These are phyloP conservation scores for Coturnix japonica DNA, from an alignment of 2,113 vertebrate genomes.

Conservation along the genomic window DNA sequence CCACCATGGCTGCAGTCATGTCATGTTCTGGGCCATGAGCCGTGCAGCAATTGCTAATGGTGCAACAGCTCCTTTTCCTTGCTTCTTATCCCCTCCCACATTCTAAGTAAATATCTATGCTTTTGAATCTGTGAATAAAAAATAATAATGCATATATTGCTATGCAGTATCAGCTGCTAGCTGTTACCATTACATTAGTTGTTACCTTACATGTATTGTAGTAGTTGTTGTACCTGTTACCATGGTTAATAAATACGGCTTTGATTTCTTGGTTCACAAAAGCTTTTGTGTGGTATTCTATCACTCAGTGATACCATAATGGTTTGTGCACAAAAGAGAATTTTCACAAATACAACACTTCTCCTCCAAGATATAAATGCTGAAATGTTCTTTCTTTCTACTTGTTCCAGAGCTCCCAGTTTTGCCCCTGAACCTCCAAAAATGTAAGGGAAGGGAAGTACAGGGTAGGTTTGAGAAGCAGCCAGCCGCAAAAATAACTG, in stretches of 20 bases:
- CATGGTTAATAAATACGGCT: not conserved
- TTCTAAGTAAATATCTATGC: not conserved
- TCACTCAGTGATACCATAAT: not conserved
- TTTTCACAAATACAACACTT: not conserved
- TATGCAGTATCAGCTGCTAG: not conserved
- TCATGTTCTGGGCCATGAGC: not conserved
- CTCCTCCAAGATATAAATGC: not conserved
- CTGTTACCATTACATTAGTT: not conserved
- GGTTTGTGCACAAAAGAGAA: not conserved
- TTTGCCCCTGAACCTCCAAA: not conserved
- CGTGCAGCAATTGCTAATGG: accelerated
- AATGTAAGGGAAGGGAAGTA: not conserved
- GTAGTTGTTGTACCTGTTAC: not conserved
- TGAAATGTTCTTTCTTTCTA: not conserved
- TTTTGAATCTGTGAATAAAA: not conserved
- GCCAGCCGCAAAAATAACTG: not conserved
- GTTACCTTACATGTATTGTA: not conserved
- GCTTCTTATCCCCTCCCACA: not conserved
- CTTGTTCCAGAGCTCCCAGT: not conserved
- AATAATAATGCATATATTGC: not conserved
- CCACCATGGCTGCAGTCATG: not conserved
- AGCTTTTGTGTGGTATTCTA: not conserved
- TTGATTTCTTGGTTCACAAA: not conserved
- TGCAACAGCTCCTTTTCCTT: not conserved
- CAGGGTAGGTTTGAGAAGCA: not conserved